Base-by-base conservation (phyloP, 1,140 invertebrate genomes). In the Phthorimaea operculella region DNA sequence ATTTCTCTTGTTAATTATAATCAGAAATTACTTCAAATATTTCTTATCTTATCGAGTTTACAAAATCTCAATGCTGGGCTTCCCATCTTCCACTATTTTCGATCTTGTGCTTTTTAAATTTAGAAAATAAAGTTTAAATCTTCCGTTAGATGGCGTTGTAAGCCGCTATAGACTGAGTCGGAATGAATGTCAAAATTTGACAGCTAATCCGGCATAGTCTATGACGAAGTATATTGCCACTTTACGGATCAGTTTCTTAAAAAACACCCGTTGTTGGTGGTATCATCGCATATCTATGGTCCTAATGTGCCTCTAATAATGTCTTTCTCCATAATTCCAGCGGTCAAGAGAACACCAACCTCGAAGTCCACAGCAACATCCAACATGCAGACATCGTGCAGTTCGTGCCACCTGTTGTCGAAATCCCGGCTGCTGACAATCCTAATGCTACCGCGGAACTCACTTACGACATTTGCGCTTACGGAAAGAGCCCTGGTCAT, bases 401-500 rank as follows among this genome's bases (percentile, higher is more conserved):
- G 51, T 65, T 86, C 5, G 66, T 72, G 5, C 83, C 83, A 0
- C 54, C 72, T 0, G 57, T 56, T 1, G 52, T 87, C 1, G 62
- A 64, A 10, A 74, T 86, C 61, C 49, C 74, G 1, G 72, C 66
- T 0, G 59, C 66, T 0, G 62, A 61, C 2, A 58, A 64, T 0
- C 76, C 79, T 5, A 77, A 79, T 52, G 54, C 64, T 0, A 74
- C 65, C 0, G 68, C 62, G 0, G 56, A 60, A 50, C 55, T 65
- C 50, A 75, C 83, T 18, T 84, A 88, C 64, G 79, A 85, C 44
- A 85, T 91, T 55, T 76, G 75, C 57, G 83, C 90, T 34, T 85
- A 86, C 12, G 90, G 89, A 15, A 74, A 86, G 1, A 85, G 74
- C 34, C 87, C 90, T 6, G 90, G 90, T 54, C 86, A 88, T 58